Conservation (phyloP, 2,113 vertebrate genomes). For the Hemibagrus wyckioides region DNA sequence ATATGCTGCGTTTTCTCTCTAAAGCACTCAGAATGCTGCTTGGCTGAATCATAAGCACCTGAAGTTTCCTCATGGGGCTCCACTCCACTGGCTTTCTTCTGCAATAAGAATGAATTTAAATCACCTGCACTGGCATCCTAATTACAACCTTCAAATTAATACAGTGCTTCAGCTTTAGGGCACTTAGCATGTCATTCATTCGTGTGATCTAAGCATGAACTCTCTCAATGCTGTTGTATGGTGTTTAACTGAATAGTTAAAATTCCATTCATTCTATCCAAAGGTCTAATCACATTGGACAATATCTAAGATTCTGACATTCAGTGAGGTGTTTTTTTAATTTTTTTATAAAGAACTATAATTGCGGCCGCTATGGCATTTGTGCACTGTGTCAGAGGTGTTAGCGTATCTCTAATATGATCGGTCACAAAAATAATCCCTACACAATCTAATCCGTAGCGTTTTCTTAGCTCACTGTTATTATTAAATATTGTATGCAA, state of each 20-base stretch:
- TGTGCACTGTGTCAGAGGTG: too few relatives aligned
- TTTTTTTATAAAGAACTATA: too few relatives aligned
- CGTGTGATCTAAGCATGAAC: not conserved
- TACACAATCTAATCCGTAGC: too few relatives aligned
- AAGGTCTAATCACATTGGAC: not conserved
- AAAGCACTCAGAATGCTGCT: not conserved
- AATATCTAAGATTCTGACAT: not conserved
- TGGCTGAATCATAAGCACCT: not conserved
- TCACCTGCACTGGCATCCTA: not conserved
- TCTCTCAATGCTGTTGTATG: not conserved
- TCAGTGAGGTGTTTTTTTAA: not conserved
- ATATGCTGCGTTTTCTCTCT: not conserved
- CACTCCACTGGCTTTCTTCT: not conserved
- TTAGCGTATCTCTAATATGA: not conserved
- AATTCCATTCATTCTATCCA: not conserved
- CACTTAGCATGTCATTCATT: not conserved
- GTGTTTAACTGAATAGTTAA: not conserved
- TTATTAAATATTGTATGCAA: too few relatives aligned
- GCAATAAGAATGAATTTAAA: not conserved
- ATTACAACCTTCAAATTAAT: not conserved
- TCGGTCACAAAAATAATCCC: too few relatives aligned
- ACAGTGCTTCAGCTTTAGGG: not conserved
- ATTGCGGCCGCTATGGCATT: too few relatives aligned
- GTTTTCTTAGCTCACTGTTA: too few relatives aligned
- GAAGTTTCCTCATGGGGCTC: not conserved